Evolutionary conservation across 2,888 invertebrate genomes (phyloP), one percentile per base, ranked within the genome.

Genomic region (Drosophila flavopinicola): DNA sequence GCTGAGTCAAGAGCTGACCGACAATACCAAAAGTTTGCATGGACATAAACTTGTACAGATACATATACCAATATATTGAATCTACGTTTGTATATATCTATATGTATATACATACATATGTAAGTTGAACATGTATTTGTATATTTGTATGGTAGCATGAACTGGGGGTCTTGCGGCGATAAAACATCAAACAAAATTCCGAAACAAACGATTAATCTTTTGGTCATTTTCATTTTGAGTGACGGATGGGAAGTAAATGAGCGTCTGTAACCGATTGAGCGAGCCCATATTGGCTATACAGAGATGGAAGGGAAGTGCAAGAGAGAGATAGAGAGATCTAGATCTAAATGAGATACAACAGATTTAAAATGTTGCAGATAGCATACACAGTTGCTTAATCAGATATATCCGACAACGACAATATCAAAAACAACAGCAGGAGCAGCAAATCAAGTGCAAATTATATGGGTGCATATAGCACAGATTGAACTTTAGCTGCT

Each of bases 191-290:
- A 89, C 84, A 79, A 78, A 85, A 85, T 85, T 87, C 87, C 88
- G 88, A 88, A 88, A 88, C 75, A 87, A 85, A 87, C 88, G 84
- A 90, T 89, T 90, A 90, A 89, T 89, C 89, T 89, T 88, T 87
- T 86, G 88, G 88, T 89, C 85, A 89, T 89, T 90, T 88, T 88
- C 86, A 86, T 88, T 89, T 87, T 89, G 89, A 89, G 89, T 89
- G 89, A 89, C 89, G 88, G 86, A 87, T 85, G 87, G 85, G 80
- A 88, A 88, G 84, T 84, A 83, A 85, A 79, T 80, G 78, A 71
- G 58, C 63, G 63, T 32, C 63, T 67, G 67, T 59, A 75, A 66
- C 59, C 53, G 60, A 66, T 53, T 68, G 65, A 69, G 57, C 47
- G 32, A 64, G 51, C 37, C 30, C 47, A 49, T 49, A 38, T 69